Percentiles rank a stretch among this genome's conserved stretches.
Evolutionary conservation across 2,888 invertebrate genomes (phyloP).

Genomic region (Slavum lentiscoides): DNA sequence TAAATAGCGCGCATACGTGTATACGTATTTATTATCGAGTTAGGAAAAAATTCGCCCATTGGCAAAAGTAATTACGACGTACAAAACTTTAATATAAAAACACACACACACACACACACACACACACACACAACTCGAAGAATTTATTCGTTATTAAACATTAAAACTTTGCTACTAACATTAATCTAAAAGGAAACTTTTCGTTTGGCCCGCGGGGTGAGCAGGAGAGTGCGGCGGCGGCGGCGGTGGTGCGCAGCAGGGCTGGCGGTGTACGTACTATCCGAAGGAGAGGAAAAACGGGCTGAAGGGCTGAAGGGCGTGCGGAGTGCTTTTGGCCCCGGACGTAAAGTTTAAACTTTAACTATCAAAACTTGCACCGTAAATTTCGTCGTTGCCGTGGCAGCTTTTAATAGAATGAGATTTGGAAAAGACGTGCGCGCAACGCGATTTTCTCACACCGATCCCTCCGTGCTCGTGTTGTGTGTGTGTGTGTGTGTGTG

Average conservation of each 20-base stretch:
- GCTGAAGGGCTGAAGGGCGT: too few relatives aligned
- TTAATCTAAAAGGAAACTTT: conserved; percentile 53
- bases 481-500: too few relatives aligned
- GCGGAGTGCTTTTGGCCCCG: conserved; percentile 36
- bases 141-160: conserved; percentile 54
- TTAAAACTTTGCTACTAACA: conserved; percentile 54
- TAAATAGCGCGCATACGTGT: conserved; percentile 17
- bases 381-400: conserved; percentile 50
- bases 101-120: conserved; percentile 19
- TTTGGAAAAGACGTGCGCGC: conserved; percentile 52
- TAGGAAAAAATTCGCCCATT: conserved; percentile 43
- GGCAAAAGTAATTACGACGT: conserved; percentile 52
- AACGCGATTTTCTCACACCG: conserved; percentile 43
- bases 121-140: conserved; percentile 41
- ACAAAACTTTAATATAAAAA: conserved; percentile 53
- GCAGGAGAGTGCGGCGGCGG: not conserved
- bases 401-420: conserved; percentile 54
- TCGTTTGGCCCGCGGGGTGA: conserved; percentile 21
- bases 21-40: conserved; percentile 52
- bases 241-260: not conserved
- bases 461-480: too few relatives aligned
- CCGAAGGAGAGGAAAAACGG: too few relatives aligned
- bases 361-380: conserved; percentile 53
- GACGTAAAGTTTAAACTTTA: conserved; percentile 53
- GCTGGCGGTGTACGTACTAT: too few relatives aligned